Base-by-base conservation (phyloP, 2,888 invertebrate genomes). In the Lasioglossum figueresi region DNA sequence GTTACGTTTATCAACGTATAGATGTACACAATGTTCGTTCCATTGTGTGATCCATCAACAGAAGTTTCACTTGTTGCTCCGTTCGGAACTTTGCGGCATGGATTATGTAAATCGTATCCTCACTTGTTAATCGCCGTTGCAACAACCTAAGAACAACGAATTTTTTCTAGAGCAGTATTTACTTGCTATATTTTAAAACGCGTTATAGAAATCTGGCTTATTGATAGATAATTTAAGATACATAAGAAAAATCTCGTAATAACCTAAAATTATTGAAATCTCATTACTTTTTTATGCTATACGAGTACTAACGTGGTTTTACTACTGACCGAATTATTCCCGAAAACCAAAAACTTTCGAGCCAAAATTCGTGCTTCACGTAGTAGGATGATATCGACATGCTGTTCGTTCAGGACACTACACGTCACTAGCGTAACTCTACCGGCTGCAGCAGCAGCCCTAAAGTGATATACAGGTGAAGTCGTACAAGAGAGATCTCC, bases 401-500 rank as follows among this genome's bases (percentile, higher is more conserved):
- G 31, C 72, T 52, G 66, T 34, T 74, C 48, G 43, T 8, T 56
- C 34, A 56, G 37, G 52, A 48, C 40, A 16, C 14, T 37, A 43
- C 37, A 34, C 31, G 70, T 83, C 71, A 66, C 37, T 37, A 48
- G 34, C 66, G 80, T 34, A 80, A 76, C 37, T 84, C 59, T 34
- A n/a, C 12, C 4, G 48, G 34, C 14, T 75, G 73, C 52, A 23
- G 27, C 31, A 59, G 74, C 27, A 66, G 76, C 66, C 73, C 66
- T 59, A 72, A 83, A 76, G 76, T 79, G 80, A 79, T 81, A 80
- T 63, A 80, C 56, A 76, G 77, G 80, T 68, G 81, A 52, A 76
- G 73, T 80, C 82, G 80, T 52, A 75, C 71, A 74, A 70, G 63
- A 76, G 80, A 83, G 84, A 89, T 87, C 78, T 85, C 73, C 87